Percentiles rank a stretch among this genome's conserved stretches.
Evolutionary conservation across 1,140 invertebrate genomes (phyloP).

Genomic region (Hyles vespertilio): DNA sequence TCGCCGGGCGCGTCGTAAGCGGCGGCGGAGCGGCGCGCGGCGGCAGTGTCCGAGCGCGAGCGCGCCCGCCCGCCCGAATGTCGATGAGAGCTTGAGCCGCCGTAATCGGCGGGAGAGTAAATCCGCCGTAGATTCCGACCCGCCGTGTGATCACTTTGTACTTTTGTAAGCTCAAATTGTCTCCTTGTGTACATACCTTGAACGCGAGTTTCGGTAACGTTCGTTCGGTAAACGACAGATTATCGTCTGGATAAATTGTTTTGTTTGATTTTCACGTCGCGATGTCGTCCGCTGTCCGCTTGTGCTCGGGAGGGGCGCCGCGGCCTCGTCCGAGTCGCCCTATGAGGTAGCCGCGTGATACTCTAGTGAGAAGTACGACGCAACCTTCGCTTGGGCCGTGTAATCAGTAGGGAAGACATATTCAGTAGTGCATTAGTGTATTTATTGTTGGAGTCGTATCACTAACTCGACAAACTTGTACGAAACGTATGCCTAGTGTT

Average conservation of each 20-base stretch:
- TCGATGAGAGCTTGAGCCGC: slow-evolving; percentile 69
- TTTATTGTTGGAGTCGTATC: slow-evolving; percentile 53
- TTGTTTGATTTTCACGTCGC: slow-evolving; percentile 37
- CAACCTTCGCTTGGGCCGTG: slow-evolving; percentile 49
- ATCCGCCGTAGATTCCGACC: slow-evolving; percentile 66
- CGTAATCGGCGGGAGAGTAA: slow-evolving; percentile 68
- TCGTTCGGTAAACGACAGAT: slow-evolving; percentile 55
- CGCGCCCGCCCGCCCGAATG: slow-evolving; percentile 23
- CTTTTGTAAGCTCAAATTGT: slow-evolving; percentile 74
- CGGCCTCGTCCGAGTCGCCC: neutral
- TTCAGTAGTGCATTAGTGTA: slow-evolving; percentile 63
- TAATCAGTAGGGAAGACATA: slow-evolving; percentile 53
- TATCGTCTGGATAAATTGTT: slow-evolving; percentile 46
- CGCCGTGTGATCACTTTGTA: slow-evolving; percentile 72
- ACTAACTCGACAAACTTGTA: slow-evolving; percentile 44
- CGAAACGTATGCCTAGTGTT: slow-evolving; percentile 48
- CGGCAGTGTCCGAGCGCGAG: neutral
- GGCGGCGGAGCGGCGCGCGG: slow-evolving; percentile 4
- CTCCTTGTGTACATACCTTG: slow-evolving; percentile 70
- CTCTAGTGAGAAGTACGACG: no score
- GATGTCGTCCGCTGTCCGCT: slow-evolving; percentile 15
- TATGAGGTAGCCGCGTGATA: neutral
- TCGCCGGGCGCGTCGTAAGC: slow-evolving; percentile 24
- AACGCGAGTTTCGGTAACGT: slow-evolving; percentile 47
- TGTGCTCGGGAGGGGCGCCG: neutral